Percentiles rank a stretch among this genome's conserved stretches.
Evolutionary conservation across 2,113 vertebrate genomes (phyloP).

Genomic region (Antidorcas marsupialis): DNA sequence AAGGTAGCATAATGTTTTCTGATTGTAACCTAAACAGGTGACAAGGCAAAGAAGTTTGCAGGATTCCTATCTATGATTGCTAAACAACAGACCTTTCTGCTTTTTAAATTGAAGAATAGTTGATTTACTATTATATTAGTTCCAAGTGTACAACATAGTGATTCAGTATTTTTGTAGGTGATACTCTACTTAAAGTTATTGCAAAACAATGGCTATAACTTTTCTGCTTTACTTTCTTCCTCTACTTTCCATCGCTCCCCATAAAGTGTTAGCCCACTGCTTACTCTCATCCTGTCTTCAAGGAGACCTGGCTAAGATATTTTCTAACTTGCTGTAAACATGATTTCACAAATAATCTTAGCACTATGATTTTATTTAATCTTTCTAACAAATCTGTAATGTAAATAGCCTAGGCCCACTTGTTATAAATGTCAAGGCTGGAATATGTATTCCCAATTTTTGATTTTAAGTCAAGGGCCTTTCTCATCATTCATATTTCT

Average conservation of each 20-base stretch:
- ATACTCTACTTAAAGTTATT: neutral
- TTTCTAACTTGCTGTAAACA: neutral
- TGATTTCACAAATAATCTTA: neutral
- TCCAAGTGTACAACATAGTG: neutral
- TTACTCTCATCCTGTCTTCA: neutral
- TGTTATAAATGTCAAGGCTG: neutral
- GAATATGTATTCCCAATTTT: neutral
- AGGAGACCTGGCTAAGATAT: neutral
- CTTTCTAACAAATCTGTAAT: neutral
- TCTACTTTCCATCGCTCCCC: neutral
- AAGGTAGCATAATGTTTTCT: neutral
- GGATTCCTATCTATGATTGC: neutral
- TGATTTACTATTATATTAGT: neutral
- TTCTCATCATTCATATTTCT: constrained; percentile 2
- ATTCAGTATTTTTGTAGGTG: neutral
- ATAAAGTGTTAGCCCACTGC: neutral
- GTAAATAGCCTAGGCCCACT: neutral
- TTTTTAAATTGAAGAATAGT: neutral
- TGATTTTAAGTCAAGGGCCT: constrained; percentile 14
- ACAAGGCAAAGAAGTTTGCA: neutral
- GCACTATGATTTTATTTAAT: neutral
- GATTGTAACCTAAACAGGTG: neutral
- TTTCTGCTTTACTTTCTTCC: neutral
- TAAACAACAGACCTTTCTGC: neutral
- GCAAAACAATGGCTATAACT: neutral